These are phyloP conservation scores for Pycnomerus fuliginosus DNA, from an alignment of 2,888 invertebrate species.

Conservation along the genomic window DNA sequence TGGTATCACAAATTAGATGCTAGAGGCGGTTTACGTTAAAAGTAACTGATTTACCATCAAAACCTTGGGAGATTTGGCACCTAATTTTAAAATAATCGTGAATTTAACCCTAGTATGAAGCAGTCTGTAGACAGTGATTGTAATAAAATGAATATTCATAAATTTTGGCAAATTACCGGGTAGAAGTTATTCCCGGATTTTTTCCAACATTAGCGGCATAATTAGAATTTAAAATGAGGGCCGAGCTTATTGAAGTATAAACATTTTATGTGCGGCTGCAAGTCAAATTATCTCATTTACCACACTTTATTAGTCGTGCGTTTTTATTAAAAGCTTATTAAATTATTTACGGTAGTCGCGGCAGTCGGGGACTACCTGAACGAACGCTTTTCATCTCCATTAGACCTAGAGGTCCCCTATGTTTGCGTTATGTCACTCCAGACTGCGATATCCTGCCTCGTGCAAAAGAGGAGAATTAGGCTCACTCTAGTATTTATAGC, in stretches of 20 bases:
- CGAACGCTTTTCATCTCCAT: constrained; percentile 23
- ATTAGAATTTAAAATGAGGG: constrained; percentile 14
- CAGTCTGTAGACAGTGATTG: too few species aligned
- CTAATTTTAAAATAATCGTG: too few species aligned
- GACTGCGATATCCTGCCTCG: constrained; percentile 18
- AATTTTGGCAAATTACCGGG: too few species aligned
- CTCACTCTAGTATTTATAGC: constrained; percentile 37
- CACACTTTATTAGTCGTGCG: constrained; percentile 16
- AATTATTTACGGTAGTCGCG: constrained; percentile 14
- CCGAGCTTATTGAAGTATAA: constrained; percentile 14
- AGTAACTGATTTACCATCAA: too few species aligned
- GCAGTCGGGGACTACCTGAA: constrained; percentile 8
- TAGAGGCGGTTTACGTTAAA: too few species aligned
- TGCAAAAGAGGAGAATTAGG: constrained; percentile 28
- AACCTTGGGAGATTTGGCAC: too few species aligned
- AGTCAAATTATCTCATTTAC: constrained; percentile 22
- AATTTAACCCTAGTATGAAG: too few species aligned
- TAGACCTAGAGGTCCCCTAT: constrained; percentile 17
- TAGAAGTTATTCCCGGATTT: too few species aligned
- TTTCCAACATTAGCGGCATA: too few species aligned
- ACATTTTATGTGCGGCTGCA: constrained; percentile 8
- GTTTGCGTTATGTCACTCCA: constrained; percentile 22
- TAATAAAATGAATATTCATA: too few species aligned
- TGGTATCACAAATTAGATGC: too few species aligned
- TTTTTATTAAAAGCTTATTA: constrained; percentile 20